phyloP scores from a whole-genome alignment of 2,797 vertebrate genomes.

The Anabas testudineus region DNA sequence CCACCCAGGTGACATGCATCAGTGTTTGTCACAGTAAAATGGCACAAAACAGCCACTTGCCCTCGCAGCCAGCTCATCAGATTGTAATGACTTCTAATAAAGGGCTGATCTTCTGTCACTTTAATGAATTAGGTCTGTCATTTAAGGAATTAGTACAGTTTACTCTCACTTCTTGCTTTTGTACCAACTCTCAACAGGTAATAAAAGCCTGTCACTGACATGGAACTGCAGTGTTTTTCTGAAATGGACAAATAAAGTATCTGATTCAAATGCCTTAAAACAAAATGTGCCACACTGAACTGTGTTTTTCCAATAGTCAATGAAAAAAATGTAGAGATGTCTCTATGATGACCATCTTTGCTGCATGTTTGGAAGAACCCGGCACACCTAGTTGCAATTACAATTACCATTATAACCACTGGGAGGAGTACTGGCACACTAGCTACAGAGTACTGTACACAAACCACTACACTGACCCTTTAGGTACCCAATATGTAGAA shows the following conservation, averaged over 20 bases:
- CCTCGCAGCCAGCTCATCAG: slow-evolving; percentile 37
- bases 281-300: neutral
- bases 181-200: slow-evolving; percentile 26
- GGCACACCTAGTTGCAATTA: slow-evolving; percentile 9
- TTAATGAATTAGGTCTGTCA: slow-evolving; percentile 44
- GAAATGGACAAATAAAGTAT: neutral
- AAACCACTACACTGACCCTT: neutral
- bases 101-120: slow-evolving; percentile 29
- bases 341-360: slow-evolving; percentile 13
- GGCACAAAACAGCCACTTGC: slow-evolving; percentile 40
- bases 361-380: neutral
- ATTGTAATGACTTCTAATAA: slow-evolving; percentile 32
- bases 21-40: slow-evolving; percentile 44
- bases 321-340: slow-evolving; percentile 1
- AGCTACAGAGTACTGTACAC: neutral
- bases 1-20: slow-evolving; percentile 53
- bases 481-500: neutral
- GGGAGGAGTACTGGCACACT: slow-evolving; percentile 39
- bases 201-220: slow-evolving; percentile 14
- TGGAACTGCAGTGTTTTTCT: neutral
- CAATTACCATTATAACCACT: slow-evolving; percentile 37
- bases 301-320: neutral
- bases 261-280: neutral
- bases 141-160: slow-evolving; percentile 49
- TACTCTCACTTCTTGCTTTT: slow-evolving; percentile 33